These are phyloP conservation scores for Pseudomyrmex concolor DNA, from an alignment of 1,140 invertebrate species.

Conservation along the genomic window DNA sequence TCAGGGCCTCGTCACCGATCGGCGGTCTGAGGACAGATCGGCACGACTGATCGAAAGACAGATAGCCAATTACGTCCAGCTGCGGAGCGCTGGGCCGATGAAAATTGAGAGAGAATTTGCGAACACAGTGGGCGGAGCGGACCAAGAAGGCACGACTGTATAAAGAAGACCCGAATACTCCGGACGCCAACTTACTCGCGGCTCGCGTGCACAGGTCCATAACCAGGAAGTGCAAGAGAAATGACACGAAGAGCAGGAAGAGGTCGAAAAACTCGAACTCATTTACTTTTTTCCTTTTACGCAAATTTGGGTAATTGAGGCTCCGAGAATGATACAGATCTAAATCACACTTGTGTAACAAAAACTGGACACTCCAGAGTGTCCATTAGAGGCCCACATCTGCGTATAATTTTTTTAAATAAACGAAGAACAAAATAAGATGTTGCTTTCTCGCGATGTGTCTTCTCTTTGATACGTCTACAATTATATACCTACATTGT, in stretches of 20 bases:
- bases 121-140: constrained; percentile 61
- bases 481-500: not conserved
- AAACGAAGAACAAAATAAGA: not conserved
- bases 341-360: not conserved
- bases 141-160: not conserved
- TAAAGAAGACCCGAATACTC: constrained; percentile 33
- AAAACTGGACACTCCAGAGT: not conserved
- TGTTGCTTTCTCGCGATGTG: not conserved
- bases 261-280: constrained; percentile 27
- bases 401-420: not conserved
- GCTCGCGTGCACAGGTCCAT: constrained; percentile 17
- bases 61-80: constrained; percentile 72
- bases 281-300: constrained; percentile 14
- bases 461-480: not conserved
- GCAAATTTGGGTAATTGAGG: not conserved
- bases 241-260: not conserved
- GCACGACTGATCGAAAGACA: constrained; percentile 57
- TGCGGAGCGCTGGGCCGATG: constrained; percentile 66
- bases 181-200: not conserved
- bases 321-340: not conserved
- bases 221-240: constrained; percentile 35
- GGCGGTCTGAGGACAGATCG: constrained; percentile 54
- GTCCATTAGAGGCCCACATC: not conserved
- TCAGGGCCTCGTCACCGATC: not conserved
- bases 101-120: constrained; percentile 74